phyloP scores from a whole-genome alignment of 2,797 vertebrate genomes.

The Spinus pinus region DNA sequence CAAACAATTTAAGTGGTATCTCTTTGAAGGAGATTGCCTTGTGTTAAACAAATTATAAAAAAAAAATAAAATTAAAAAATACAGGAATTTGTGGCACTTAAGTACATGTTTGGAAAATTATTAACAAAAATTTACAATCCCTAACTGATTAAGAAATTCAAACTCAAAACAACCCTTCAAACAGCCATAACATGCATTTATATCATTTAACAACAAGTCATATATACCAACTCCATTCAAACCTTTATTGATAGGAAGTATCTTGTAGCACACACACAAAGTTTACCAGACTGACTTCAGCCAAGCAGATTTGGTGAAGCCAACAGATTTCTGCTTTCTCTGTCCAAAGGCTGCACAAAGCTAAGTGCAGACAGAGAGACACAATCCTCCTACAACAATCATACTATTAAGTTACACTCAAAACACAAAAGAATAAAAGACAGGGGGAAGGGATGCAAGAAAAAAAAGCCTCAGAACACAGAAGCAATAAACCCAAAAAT shows the following conservation, averaged over 20 bases:
- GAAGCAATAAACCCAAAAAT: background rate
- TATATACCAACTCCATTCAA: background rate
- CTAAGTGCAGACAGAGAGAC: background rate
- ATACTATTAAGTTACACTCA: background rate
- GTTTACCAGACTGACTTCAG: background rate
- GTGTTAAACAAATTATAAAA: background rate
- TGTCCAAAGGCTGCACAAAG: background rate
- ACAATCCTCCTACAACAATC: background rate
- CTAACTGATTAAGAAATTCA: background rate
- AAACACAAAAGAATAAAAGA: background rate
- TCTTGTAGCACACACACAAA: background rate
- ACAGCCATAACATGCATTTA: background rate
- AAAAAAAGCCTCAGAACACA: background rate
- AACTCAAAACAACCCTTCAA: background rate
- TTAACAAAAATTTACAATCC: background rate
- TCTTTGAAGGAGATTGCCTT: background rate
- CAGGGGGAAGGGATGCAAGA: accelerated
- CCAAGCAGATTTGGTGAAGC: background rate
- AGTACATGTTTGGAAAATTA: background rate
- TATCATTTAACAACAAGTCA: background rate
- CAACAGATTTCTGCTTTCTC: background rate
- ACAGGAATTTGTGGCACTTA: background rate
- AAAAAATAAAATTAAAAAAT: background rate
- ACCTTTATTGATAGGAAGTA: background rate
- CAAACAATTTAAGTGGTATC: background rate